Evolutionary conservation across 2,888 invertebrate genomes (phyloP).

Genomic region (Adela reaumurella): DNA sequence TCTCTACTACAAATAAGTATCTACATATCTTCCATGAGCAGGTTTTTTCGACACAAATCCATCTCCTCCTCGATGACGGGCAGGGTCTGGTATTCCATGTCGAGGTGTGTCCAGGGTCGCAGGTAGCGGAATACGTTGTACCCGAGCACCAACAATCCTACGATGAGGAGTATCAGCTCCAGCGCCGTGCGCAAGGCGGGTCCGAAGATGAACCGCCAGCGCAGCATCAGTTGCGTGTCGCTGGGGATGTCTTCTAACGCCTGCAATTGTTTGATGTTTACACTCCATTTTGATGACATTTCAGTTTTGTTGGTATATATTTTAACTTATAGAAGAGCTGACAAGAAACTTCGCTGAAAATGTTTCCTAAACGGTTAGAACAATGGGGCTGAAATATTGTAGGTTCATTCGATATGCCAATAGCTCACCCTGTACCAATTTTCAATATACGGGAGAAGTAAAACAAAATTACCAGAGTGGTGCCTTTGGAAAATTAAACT

Average conservation of each 20-base stretch:
- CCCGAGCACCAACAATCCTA: neutral
- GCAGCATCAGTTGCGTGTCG: neutral
- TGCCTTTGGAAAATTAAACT: too few species aligned
- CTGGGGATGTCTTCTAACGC: neutral
- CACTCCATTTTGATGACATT: too few species aligned
- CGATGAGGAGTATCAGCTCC: neutral
- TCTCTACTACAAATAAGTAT: neutral
- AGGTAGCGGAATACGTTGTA: neutral
- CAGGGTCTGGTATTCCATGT: neutral
- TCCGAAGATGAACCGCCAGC: neutral
- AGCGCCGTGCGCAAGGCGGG: neutral
- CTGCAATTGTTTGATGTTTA: neutral
- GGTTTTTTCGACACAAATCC: neutral
- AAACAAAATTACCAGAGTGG: too few species aligned
- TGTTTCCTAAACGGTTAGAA: too few species aligned
- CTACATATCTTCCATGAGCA: neutral
- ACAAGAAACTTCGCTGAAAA: too few species aligned
- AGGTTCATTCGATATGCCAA: too few species aligned
- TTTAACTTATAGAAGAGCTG: too few species aligned
- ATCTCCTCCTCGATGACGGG: neutral
- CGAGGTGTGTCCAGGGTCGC: neutral
- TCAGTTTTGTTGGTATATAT: too few species aligned
- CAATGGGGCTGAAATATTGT: too few species aligned
- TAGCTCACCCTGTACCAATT: too few species aligned
- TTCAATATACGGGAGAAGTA: too few species aligned